A percentile compares a stretch with the other conserved stretches of the same genome.
Evolutionary conservation across 2,113 vertebrate genomes (phyloP).

Genomic region (Hippocampus barbouri): DNA sequence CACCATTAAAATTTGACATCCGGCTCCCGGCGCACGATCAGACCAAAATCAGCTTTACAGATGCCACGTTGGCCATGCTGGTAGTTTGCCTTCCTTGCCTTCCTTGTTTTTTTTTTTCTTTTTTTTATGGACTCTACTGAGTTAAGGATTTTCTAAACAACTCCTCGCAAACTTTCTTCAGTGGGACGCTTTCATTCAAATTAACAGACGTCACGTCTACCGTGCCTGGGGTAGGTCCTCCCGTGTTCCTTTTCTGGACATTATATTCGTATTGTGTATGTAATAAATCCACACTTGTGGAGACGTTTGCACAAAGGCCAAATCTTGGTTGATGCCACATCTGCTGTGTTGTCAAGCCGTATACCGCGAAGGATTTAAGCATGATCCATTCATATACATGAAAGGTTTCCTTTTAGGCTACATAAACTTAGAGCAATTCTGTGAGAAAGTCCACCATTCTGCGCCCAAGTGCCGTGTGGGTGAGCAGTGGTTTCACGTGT

Average conservation of each 20-base stretch:
- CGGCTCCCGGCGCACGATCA: too few species aligned
- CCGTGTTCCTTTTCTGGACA: too few species aligned
- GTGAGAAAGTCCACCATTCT: not conserved
- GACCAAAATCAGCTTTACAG: too few species aligned
- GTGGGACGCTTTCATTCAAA: not conserved
- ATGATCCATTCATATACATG: not conserved
- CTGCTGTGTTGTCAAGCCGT: not conserved
- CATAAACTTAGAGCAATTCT: not conserved
- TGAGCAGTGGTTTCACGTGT: constrained; percentile 36
- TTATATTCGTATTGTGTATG: too few species aligned
- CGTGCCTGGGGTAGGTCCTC: too few species aligned
- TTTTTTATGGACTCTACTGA: too few species aligned
- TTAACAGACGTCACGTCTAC: too few species aligned
- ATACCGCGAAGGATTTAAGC: not conserved
- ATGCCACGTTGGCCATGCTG: too few species aligned
- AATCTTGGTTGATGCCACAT: not conserved
- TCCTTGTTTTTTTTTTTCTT: too few species aligned
- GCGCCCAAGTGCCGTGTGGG: not conserved
- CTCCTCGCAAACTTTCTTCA: not conserved
- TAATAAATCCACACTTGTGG: too few species aligned
- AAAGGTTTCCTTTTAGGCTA: not conserved
- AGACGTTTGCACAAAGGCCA: not conserved
- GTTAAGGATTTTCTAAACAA: not conserved
- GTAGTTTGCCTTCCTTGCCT: too few species aligned
- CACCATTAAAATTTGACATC: not conserved